phyloP scores from a whole-genome alignment of 1,140 invertebrate species.

The Glomeris maerens region DNA sequence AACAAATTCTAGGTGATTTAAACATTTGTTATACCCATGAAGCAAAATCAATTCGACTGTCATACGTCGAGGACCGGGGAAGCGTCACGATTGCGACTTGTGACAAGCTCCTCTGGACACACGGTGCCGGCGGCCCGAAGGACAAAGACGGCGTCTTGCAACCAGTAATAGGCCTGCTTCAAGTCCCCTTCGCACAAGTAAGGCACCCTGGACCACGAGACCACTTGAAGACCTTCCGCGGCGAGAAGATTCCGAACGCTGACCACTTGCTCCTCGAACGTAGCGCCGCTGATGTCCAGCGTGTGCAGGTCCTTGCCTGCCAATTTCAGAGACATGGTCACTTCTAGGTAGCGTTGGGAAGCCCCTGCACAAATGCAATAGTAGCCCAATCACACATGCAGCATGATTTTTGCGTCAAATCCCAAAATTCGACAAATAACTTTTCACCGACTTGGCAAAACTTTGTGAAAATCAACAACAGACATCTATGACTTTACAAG shows the following conservation, averaged over 20 bases:
- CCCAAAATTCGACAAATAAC: constrained; percentile 6
- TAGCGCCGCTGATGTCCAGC: constrained; percentile 47
- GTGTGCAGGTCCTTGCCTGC: too few species aligned
- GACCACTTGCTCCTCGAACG: constrained; percentile 62
- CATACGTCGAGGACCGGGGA: too few species aligned
- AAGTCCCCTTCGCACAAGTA: constrained; percentile 91
- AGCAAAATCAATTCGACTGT: too few species aligned
- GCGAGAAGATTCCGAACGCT: constrained; percentile 54
- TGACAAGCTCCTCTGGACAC: too few species aligned
- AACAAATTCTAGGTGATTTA: too few species aligned
- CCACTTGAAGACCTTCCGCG: constrained; percentile 53
- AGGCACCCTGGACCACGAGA: constrained; percentile 65
- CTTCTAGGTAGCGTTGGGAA: constrained; percentile 52
- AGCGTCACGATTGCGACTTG: too few species aligned
- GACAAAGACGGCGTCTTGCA: constrained; percentile 70
- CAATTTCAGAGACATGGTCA: too few species aligned
- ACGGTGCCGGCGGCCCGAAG: constrained; percentile 23
- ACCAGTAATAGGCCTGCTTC: constrained; percentile 76
- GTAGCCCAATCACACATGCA: constrained; percentile 17
- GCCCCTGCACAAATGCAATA: constrained; percentile 28
- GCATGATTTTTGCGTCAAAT: constrained; percentile 8
- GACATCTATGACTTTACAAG: too few species aligned
- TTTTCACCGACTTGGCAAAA: constrained; percentile 55
- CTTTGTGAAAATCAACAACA: too few species aligned
- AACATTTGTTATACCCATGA: too few species aligned